Evolutionary conservation across 2,797 vertebrate genomes (phyloP), one percentile per base, ranked within the genome.

Genomic region (Mionectes olivaceus): DNA sequence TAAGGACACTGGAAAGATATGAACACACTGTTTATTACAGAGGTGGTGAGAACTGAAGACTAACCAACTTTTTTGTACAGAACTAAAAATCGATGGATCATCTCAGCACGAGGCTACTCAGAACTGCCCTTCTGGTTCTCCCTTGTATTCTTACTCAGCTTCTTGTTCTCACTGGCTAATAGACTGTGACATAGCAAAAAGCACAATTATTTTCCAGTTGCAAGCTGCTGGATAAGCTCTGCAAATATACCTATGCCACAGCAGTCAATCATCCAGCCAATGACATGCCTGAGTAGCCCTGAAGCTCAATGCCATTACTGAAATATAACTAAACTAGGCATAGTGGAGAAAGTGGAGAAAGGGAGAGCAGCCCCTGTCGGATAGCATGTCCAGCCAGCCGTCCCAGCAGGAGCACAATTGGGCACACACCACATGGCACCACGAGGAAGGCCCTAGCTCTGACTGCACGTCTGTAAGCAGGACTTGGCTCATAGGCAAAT

Each of bases 401-500:
- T 41, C 22, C 23, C 8, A 30, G 74, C 16, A 19, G 60, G 35
- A 46, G 53, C 24, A 19, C 37, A n/a, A 37, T 8, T 3, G 25
- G 49, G 22, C 33, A 35, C 37, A 79, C 46, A 17, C 5, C 18
- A 47, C 56, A 17, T 1, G 1, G 67, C 3, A 2, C 32, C 10
- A 21, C 1, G 0, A 12, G 47, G 13, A 83, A n/a, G 30, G 61
- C 19, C 18, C 10, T 67, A 37, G 52, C 47, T 37, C 60, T 3
- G 2, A 27, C 37, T 21, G 30, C 77, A 39, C 0, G 0, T 14
- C 53, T 23, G 19, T 19, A 21, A 33, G 46, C 41, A 43, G 37
- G 24, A 10, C 46, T 7, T 8, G 53, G 44, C 0, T 0, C 4
- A 3, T 3, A 9, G 44, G 32, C 21, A 80, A 82, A 63, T 8